Evolutionary conservation across 2,113 vertebrate genomes (phyloP).

Genomic region (Serranochromis macrocephalus): DNA sequence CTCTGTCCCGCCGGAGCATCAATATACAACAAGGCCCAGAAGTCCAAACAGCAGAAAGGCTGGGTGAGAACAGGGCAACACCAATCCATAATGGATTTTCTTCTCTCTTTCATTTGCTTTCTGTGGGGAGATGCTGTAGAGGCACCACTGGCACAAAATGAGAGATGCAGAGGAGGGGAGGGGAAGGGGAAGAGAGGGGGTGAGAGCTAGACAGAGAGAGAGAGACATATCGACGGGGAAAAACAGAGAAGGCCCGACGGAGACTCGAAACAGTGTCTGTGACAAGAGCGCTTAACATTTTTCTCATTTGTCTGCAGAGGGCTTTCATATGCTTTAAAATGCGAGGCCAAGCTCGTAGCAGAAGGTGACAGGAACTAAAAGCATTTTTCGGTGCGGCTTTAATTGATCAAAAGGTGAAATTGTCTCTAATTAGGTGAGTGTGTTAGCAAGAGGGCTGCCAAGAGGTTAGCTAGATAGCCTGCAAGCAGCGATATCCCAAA

Average conservation of each 20-base stretch:
- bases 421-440: not conserved
- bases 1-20: slow-evolving; percentile 22
- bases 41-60: slow-evolving; percentile 53
- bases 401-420: not conserved
- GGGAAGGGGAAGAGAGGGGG: not conserved
- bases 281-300: slow-evolving; percentile 6
- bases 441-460: not conserved
- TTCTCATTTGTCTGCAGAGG: not conserved
- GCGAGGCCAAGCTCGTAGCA: not conserved
- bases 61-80: slow-evolving; percentile 38
- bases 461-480: not conserved
- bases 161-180: not conserved
- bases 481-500: not conserved
- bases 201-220: not conserved
- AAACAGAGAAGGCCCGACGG: not conserved
- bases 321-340: not conserved
- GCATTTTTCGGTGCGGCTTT: not conserved
- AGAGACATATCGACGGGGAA: not conserved
- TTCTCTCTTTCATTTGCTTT: slow-evolving; percentile 46
- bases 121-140: slow-evolving; percentile 18
- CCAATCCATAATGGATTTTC: slow-evolving; percentile 58
- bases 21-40: slow-evolving; percentile 48
- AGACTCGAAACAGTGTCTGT: not conserved
- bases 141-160: slow-evolving; percentile 29
- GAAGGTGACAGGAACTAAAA: not conserved